Evolutionary conservation across 1,140 invertebrate species (phyloP), one percentile per base, ranked within the genome.

Genomic region (Leptinotarsa lineolata): DNA sequence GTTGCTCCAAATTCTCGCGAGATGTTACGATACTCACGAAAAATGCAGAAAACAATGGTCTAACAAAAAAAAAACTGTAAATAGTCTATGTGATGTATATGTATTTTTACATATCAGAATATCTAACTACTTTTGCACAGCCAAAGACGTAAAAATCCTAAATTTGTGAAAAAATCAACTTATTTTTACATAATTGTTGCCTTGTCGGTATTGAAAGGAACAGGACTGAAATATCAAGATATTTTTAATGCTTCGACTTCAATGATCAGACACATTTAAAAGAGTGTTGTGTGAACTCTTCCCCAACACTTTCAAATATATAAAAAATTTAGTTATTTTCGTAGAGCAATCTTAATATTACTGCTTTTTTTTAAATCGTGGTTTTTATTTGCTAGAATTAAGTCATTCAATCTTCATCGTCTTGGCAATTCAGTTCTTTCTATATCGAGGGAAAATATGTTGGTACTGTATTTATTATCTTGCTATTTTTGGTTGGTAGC

Each of bases 71-170:
- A 77, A 73, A 68, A 66, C 58, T 81, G 80, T 79, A 81, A 67
- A 81, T 81, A 81, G 54, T 81, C 74, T 79, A 81, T 74, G 68
- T 77, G 74, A 72, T 77, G 70, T 79, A 81, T 76, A 76, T 81
- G 78, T 81, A 81, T 80, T 81, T 81, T 81, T 81, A 81, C 80
- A 81, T 81, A 81, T 81, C 80, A 78, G 72, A 79, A 59, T 73
- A 70, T 60, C 72, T 75, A 75, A 80, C 74, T 78, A 80, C 77
- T 80, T 80, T 76, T 77, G 77, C 77, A 77, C 77, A 69, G 74
- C 74, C 74, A 78, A 78, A 73, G 70, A 61, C 22, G 22, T 39
- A 21, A 18, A 39, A 39, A 69, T 24, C n/a, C 30, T 24, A 22
- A 48, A 46, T n/a, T 21, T 68, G 39, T 58, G 68, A 30, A 48